These are phyloP conservation scores for Orgyia antiqua DNA, from an alignment of 2,888 invertebrate species.

Conservation along the genomic window DNA sequence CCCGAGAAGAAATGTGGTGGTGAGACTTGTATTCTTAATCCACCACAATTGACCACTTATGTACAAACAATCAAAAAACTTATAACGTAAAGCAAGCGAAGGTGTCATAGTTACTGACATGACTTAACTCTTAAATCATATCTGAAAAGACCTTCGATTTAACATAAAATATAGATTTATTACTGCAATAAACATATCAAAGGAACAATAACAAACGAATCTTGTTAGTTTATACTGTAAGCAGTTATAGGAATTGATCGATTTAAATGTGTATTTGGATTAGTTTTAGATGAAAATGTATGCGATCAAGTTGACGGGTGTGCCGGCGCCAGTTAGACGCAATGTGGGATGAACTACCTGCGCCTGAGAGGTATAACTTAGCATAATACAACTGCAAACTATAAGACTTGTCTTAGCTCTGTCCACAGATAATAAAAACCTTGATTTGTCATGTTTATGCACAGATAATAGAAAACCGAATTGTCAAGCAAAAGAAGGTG, in stretches of 20 bases:
- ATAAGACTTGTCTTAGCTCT: conserved; percentile 9
- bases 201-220: conserved; percentile 2
- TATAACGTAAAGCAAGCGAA: no score
- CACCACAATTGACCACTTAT: no score
- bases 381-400: conserved; percentile 18
- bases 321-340: conserved; percentile 26
- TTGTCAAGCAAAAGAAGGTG: no score
- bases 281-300: conserved; percentile 12
- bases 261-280: conserved; percentile 29
- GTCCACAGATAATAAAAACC: conserved; percentile 9
- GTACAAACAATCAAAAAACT: no score
- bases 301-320: conserved; percentile 11
- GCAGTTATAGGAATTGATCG: conserved; percentile 25
- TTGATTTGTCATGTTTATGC: not conserved
- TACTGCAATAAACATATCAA: conserved; percentile 5
- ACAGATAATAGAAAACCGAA: no score
- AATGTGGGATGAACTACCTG: conserved; percentile 36
- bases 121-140: no score
- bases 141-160: no score
- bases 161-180: conserved; percentile 12
- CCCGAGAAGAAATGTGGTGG: no score
- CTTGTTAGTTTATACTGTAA: conserved; percentile 15
- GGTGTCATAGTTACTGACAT: no score
- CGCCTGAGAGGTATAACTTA: conserved; percentile 26
- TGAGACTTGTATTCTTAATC: no score